Evolutionary conservation across 2,113 vertebrate species (phyloP).

Genomic region (Phaethon lepturus): DNA sequence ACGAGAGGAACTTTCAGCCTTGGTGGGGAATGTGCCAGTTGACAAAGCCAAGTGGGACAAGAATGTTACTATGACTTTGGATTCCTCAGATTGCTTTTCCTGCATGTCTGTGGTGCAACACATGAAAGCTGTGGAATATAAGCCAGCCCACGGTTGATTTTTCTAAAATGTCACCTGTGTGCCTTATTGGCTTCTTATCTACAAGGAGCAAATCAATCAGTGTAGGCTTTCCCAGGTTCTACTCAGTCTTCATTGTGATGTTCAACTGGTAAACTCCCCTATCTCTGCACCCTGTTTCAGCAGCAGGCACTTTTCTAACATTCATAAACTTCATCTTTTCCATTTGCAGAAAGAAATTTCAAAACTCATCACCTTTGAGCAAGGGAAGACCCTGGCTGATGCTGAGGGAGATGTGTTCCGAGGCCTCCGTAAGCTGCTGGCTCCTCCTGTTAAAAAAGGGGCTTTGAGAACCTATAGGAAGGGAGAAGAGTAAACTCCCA

Average conservation of each 20-base stretch:
- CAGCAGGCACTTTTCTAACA: neutral
- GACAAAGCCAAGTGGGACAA: neutral
- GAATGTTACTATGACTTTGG: neutral
- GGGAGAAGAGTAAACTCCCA: neutral
- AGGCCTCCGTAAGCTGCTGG: constrained; percentile 91
- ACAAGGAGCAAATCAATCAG: neutral
- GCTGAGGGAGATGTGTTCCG: constrained; percentile 98
- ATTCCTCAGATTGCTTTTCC: neutral
- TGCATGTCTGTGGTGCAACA: neutral
- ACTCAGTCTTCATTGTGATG: neutral
- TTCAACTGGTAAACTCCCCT: neutral
- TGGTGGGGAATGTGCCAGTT: neutral
- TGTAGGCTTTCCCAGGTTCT: neutral
- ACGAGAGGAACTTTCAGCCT: neutral
- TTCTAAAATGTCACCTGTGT: neutral
- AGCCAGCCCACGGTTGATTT: neutral
- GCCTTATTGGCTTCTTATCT: neutral
- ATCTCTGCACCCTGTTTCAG: neutral
- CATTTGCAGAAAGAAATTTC: constrained; percentile 93
- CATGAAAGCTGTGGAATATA: neutral
- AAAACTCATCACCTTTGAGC: constrained; percentile 90
- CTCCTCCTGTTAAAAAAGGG: constrained; percentile 10
- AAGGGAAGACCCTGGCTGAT: constrained; percentile 96
- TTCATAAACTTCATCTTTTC: constrained; percentile 29
- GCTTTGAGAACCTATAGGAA: constrained; percentile 28